Conservation (phyloP, 2,113 vertebrate species). For the Dissostichus mawsoni region DNA sequence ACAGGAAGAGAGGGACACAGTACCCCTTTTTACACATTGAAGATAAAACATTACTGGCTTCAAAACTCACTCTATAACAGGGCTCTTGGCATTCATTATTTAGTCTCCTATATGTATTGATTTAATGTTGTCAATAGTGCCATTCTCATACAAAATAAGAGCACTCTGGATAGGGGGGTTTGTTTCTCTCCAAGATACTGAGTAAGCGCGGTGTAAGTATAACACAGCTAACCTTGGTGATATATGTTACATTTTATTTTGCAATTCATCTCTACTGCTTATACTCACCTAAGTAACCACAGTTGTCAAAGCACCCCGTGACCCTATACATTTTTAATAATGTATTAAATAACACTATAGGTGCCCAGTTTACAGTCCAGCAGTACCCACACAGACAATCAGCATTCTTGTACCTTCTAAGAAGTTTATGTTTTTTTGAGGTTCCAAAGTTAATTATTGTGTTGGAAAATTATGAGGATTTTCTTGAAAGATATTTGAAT, state of each 20-base stretch:
- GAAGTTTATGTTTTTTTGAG: neutral
- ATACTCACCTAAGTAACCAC: slow-evolving; percentile 11
- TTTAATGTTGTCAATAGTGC: neutral
- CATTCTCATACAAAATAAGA: slow-evolving; percentile 1
- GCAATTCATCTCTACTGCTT: neutral
- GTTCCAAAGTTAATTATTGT: neutral
- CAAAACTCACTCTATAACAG: neutral
- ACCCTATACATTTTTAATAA: slow-evolving; percentile 11
- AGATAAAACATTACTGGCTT: slow-evolving; percentile 30
- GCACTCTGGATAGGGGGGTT: neutral
- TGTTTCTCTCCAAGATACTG: neutral
- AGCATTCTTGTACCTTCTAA: neutral
- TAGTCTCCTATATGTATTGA: neutral
- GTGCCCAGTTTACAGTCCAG: slow-evolving; percentile 1
- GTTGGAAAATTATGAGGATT: neutral
- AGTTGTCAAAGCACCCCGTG: neutral
- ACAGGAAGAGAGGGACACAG: slow-evolving; percentile 17
- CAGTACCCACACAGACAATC: slow-evolving; percentile 4
- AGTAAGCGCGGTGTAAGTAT: neutral
- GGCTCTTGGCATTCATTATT: slow-evolving; percentile 13
- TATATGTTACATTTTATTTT: slow-evolving; percentile 3
- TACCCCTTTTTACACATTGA: slow-evolving; percentile 13
- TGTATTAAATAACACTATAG: slow-evolving; percentile 18
- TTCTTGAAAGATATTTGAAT: neutral
- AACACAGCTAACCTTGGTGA: neutral